Conservation (phyloP, 2,113 vertebrate species). For the Myiopsitta monachus region DNA sequence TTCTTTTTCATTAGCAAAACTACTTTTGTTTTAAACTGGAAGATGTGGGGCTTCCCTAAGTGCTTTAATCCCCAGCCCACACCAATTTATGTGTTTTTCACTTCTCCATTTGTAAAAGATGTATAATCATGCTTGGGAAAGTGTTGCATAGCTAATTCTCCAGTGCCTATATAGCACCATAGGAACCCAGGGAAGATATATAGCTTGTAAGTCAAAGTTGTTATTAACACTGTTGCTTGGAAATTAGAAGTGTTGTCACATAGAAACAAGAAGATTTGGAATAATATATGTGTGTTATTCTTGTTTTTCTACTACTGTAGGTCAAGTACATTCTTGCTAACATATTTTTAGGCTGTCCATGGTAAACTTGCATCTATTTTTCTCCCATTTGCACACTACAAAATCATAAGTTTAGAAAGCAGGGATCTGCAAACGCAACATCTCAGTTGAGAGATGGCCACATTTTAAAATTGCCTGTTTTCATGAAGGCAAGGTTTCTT, state of each 20-base stretch:
- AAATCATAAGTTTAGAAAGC: background rate
- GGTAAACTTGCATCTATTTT: background rate
- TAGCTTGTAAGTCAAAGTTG: background rate
- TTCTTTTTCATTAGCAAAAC: background rate
- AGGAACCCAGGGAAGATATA: background rate
- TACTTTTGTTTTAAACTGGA: background rate
- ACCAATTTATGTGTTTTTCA: background rate
- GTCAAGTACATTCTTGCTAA: background rate
- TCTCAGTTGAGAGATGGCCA: background rate
- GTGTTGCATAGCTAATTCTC: background rate
- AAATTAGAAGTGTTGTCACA: background rate
- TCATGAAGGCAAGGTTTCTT: background rate
- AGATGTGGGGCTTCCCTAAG: background rate
- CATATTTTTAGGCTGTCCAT: background rate
- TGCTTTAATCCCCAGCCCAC: constrained; percentile 3
- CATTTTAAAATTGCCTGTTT: background rate
- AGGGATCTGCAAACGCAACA: background rate
- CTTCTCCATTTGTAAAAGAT: background rate
- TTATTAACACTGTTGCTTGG: background rate
- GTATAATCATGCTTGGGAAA: background rate
- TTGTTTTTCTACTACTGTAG: background rate
- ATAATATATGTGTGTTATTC: background rate
- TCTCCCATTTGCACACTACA: background rate
- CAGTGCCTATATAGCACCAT: background rate
- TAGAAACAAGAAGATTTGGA: background rate